These are phyloP conservation scores for Ptychoptera contaminata DNA, from an alignment of 2,888 invertebrate species.

Conservation along the genomic window DNA sequence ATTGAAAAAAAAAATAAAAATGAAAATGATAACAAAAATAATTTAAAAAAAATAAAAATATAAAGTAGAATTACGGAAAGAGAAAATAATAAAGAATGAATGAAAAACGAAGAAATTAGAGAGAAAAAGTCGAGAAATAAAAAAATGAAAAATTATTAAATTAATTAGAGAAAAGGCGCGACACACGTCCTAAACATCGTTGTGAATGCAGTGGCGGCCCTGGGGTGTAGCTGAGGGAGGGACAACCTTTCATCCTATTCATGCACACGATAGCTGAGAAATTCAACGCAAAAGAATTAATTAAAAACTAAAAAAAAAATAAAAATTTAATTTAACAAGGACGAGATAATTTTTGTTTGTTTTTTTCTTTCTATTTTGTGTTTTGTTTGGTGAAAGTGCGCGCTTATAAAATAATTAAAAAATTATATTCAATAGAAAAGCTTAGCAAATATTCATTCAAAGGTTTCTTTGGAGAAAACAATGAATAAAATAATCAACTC, in stretches of 20 bases:
- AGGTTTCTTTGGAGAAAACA: too few relatives aligned
- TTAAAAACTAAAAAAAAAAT: too few relatives aligned
- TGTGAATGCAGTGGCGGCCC: background rate
- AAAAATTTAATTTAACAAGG: too few relatives aligned
- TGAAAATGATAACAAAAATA: conserved; percentile 5
- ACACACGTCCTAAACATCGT: conserved; percentile 2
- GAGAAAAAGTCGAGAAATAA: conserved; percentile 14
- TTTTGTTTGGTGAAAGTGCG: background rate
- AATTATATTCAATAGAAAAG: conserved; percentile 3
- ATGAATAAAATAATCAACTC: too few relatives aligned
- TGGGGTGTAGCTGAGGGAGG: too few relatives aligned
- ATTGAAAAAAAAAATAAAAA: background rate
- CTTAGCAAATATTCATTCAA: too few relatives aligned
- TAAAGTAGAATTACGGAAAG: too few relatives aligned
- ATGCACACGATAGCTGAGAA: too few relatives aligned
- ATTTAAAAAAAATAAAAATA: conserved; percentile 2
- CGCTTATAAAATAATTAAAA: conserved; percentile 3
- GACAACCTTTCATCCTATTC: too few relatives aligned
- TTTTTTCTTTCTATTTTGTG: too few relatives aligned
- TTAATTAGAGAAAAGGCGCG: conserved; percentile 16
- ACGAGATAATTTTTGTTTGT: too few relatives aligned
- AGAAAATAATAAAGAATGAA: background rate
- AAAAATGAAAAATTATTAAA: conserved; percentile 1
- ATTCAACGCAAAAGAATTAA: too few relatives aligned
- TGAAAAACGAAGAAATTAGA: conserved; percentile 6